phyloP scores from a whole-genome alignment of 2,888 invertebrate species.

The Eledona agricola region DNA sequence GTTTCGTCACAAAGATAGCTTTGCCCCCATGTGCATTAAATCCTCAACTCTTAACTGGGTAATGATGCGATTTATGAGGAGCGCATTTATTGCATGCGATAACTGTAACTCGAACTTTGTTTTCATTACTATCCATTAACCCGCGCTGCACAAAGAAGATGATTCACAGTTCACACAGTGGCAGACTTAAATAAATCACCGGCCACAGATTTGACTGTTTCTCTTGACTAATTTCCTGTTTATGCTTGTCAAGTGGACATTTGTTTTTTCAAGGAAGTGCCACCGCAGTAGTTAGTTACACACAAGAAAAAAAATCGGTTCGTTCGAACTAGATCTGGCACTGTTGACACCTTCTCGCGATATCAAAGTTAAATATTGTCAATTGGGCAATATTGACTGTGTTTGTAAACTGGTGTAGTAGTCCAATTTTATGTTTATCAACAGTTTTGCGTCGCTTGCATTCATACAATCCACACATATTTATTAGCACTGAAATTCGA shows the following conservation, averaged over 20 bases:
- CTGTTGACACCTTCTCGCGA: neutral
- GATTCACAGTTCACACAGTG: slow-evolving; percentile 12
- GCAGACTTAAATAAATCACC: slow-evolving; percentile 10
- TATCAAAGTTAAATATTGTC: neutral
- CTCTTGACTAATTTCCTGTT: slow-evolving; percentile 15
- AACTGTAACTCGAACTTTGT: slow-evolving; percentile 22
- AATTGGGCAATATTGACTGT: slow-evolving; percentile 6
- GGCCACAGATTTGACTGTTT: slow-evolving; percentile 9
- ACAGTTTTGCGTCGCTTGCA: slow-evolving; percentile 26
- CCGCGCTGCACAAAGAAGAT: slow-evolving; percentile 24
- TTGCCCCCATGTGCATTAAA: slow-evolving; percentile 13
- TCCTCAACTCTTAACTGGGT: too few species aligned
- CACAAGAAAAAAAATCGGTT: too few species aligned
- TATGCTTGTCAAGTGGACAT: neutral
- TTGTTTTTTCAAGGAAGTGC: neutral
- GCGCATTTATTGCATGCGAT: slow-evolving; percentile 15
- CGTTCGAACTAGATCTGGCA: too few species aligned
- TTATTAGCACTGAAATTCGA: slow-evolving; percentile 20
- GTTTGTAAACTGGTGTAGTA: neutral
- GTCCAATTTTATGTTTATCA: too few species aligned
- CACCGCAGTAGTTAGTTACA: too few species aligned
- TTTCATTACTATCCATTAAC: slow-evolving; percentile 17
- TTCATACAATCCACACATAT: slow-evolving; percentile 21
- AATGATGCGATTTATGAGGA: slow-evolving; percentile 4
- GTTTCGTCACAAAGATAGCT: too few species aligned